These are phyloP conservation scores for Platanista minor DNA, from an alignment of 2,113 vertebrate species.

Conservation along the genomic window DNA sequence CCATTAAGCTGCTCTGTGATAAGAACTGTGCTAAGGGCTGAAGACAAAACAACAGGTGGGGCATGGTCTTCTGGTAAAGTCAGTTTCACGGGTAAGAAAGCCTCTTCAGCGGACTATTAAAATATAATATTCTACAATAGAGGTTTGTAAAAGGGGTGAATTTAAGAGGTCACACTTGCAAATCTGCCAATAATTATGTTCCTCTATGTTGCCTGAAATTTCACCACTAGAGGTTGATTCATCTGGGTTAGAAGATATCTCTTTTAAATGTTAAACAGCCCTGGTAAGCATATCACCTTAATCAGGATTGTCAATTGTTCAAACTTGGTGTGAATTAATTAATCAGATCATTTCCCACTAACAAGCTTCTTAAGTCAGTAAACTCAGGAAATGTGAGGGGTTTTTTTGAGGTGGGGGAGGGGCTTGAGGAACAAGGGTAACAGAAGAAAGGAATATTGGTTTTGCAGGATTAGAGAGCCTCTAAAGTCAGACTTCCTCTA, in stretches of 20 bases:
- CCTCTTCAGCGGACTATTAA: background rate
- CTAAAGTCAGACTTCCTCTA: background rate
- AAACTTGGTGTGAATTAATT: conserved; percentile 14
- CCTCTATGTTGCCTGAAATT: background rate
- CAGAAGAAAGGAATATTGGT: background rate
- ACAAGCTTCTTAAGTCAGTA: background rate
- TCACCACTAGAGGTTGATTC: background rate
- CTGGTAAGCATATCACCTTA: conserved; percentile 20
- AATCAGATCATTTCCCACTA: background rate
- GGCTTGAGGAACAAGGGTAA: background rate
- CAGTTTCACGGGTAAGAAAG: background rate
- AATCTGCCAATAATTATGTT: background rate
- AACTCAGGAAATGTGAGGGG: background rate
- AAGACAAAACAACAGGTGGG: conserved; percentile 1
- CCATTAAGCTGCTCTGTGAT: background rate
- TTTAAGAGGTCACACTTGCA: background rate
- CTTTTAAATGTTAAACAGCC: background rate
- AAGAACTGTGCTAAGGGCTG: background rate
- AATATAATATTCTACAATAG: background rate
- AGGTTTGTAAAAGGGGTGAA: background rate
- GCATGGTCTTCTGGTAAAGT: background rate
- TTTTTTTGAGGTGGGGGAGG: background rate
- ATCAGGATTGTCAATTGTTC: conserved; percentile 6
- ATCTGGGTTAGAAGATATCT: background rate
- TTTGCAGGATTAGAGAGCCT: background rate